Conservation (phyloP, 2,797 vertebrate genomes). For the Diglossa cyanea region DNA sequence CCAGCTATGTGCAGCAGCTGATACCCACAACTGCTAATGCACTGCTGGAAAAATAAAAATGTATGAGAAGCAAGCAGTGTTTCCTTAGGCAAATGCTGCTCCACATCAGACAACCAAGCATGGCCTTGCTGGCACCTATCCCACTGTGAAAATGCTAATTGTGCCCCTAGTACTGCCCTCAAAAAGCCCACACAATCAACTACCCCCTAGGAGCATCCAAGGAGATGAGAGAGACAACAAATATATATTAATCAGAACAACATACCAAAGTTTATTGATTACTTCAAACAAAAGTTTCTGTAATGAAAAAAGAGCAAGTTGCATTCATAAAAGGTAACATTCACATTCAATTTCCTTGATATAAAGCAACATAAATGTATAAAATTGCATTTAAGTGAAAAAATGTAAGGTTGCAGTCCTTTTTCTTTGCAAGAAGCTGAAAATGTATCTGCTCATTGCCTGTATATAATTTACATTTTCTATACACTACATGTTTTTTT, state of each 20-base stretch:
- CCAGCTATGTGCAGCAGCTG: neutral
- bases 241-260: slow-evolving; percentile 71
- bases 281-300: slow-evolving; percentile 74
- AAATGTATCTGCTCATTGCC: slow-evolving; percentile 72
- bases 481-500: slow-evolving; percentile 53
- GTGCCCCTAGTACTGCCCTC: fast-evolving
- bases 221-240: neutral
- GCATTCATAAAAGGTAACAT: slow-evolving; percentile 81
- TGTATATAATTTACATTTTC: slow-evolving; percentile 72
- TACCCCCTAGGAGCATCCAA: neutral
- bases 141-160: fast-evolving
- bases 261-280: slow-evolving; percentile 85
- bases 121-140: fast-evolving
- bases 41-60: neutral
- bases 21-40: neutral
- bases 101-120: neutral
- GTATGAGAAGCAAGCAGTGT: neutral
- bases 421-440: slow-evolving; percentile 66
- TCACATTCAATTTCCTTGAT: slow-evolving; percentile 77
- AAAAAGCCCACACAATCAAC: neutral
- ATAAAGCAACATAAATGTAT: slow-evolving; percentile 78
- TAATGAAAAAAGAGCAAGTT: slow-evolving; percentile 80
- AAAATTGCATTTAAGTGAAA: slow-evolving; percentile 78
- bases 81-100: neutral
- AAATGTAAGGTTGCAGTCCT: slow-evolving; percentile 70